Evolutionary conservation across 2,888 invertebrate genomes (phyloP).

Genomic region (Diachrysia chrysitis): DNA sequence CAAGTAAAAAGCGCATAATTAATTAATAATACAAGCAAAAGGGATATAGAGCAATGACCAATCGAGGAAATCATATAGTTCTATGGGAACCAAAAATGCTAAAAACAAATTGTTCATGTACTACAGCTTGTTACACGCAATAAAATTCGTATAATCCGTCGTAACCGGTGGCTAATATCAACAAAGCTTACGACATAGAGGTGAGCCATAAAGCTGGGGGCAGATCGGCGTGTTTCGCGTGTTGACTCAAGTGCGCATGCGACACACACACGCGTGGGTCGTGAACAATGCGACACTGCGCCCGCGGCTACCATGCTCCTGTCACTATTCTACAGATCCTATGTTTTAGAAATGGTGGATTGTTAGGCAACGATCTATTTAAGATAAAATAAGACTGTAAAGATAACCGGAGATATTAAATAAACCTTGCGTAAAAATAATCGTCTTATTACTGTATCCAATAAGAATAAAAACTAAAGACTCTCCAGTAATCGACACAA

Average conservation of each 20-base stretch:
- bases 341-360: constrained; percentile 40
- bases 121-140: constrained; percentile 66
- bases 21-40: constrained; percentile 12
- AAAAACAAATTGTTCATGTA: constrained; percentile 53
- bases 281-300: constrained; percentile 63
- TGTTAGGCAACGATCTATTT: constrained; percentile 26
- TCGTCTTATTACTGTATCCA: neutral
- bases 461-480: neutral
- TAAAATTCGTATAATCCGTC: constrained; percentile 65
- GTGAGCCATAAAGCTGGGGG: constrained; percentile 60
- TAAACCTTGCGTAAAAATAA: neutral
- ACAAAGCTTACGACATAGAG: constrained; percentile 64
- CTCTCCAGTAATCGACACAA: neutral
- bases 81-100: constrained; percentile 49
- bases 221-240: constrained; percentile 65
- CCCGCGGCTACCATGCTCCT: constrained; percentile 59
- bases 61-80: constrained; percentile 34
- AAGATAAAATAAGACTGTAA: constrained; percentile 5
- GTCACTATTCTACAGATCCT: constrained; percentile 39
- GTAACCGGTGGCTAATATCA: constrained; percentile 68
- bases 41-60: constrained; percentile 41
- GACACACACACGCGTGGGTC: constrained; percentile 48
- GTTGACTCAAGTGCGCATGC: constrained; percentile 79
- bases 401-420: neutral
- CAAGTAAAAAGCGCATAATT: neutral